A percentile compares a stretch with the other conserved stretches of the same genome.
Evolutionary conservation across 2,113 vertebrate genomes (phyloP).

Genomic region (Bostrychus sinensis): DNA sequence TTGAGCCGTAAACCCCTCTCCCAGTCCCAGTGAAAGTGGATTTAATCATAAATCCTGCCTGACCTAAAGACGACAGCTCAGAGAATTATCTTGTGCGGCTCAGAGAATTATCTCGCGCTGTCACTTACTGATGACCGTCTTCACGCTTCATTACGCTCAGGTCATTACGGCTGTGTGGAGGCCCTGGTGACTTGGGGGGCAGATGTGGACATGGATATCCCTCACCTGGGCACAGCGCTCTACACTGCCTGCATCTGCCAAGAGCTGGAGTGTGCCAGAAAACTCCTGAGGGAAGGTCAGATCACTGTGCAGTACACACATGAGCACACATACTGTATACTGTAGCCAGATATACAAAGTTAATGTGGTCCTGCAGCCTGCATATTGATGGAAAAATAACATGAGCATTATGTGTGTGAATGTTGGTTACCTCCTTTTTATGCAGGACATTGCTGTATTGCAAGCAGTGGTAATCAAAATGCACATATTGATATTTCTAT

Average conservation of each 20-base stretch:
- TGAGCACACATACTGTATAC: constrained; percentile 1
- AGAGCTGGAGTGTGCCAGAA: constrained; percentile 88
- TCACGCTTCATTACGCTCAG: constrained; percentile 75
- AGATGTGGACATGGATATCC: constrained; percentile 92
- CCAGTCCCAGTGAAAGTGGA: constrained; percentile 7
- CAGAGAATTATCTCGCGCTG: constrained; percentile 49
- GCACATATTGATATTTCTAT: background rate
- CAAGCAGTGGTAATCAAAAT: background rate
- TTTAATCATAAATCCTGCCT: constrained; percentile 39
- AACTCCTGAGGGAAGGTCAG: constrained; percentile 91
- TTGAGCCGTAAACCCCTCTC: constrained; percentile 17
- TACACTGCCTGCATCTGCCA: constrained; percentile 89
- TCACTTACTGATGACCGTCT: constrained; percentile 52
- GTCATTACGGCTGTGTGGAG: constrained; percentile 90
- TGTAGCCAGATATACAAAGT: background rate
- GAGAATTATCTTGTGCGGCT: constrained; percentile 44
- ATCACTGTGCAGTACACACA: constrained; percentile 14
- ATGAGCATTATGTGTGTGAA: background rate
- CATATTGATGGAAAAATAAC: background rate
- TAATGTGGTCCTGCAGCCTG: background rate
- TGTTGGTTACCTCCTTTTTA: background rate
- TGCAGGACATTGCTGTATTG: background rate
- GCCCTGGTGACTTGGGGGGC: constrained; percentile 89
- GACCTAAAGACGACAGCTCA: constrained; percentile 44
- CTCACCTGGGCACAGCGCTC: constrained; percentile 92